Evolutionary conservation across 37 sponge, comb jelly and placozoan genomes (phyloP), one percentile per base, ranked within the genome.

Genomic region (Cladorhizidae sp.): DNA sequence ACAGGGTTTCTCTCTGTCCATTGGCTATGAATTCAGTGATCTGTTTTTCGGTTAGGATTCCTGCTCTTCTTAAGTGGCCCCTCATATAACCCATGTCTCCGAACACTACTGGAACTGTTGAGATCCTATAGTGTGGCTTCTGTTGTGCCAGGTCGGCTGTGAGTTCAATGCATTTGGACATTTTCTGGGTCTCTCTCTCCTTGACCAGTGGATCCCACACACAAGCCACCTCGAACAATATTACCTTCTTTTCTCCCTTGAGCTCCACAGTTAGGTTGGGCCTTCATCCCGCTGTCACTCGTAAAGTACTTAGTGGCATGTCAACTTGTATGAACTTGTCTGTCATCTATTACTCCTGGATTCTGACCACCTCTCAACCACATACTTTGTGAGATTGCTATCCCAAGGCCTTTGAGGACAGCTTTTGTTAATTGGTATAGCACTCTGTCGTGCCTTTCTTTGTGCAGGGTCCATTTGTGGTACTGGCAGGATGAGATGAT

Each of bases 381-480:
- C 61, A 59, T 17, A 5, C 28, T 6, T 12, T 26, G 5, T 18
- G 17, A 18, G 15, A 59, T 12, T 26, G n/a, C 7, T 59, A 59
- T 28, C 28, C 26, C 61, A 17, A 12, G 7, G 17, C 28, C 28
- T 28, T 28, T 23, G 5, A 26, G 3, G 5, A 59, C 61, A 6
- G 61, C 61, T 5, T 59, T 12, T 18, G 12, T 3, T 3, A 59
- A 18, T 18, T 17, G 7, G 5, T 3, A 40, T 2, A 71, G 71
- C 43, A 71, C n/a, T 2, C 71, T 7, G 71, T 71, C 71, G 45
- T 71, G 71, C 43, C 45, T 40, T n/a, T 71, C 26, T 23, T 71
- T 71, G 71, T 18, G 5, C 43, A 71, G 71, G 2, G 1, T 9
- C 43, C 42, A 71, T 21, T 41, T 36, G 43, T 71, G 41, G 33